Evolutionary conservation across 2,888 invertebrate genomes (phyloP).

Genomic region (Nebria brevicollis): DNA sequence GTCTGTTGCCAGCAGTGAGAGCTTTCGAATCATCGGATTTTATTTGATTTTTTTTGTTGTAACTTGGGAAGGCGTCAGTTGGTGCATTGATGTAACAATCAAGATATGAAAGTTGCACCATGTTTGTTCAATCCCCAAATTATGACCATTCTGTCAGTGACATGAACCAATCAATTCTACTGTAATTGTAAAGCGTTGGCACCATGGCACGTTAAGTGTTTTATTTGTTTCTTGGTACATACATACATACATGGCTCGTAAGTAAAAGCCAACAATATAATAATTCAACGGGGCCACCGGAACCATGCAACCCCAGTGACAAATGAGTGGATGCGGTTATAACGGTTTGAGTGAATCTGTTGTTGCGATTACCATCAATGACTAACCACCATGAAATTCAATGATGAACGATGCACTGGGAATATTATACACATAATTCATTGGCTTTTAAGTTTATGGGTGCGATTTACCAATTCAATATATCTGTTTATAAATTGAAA

Average conservation of each 20-base stretch:
- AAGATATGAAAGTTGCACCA: too few species aligned
- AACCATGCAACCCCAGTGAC: conserved; percentile 5
- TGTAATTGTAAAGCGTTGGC: too few species aligned
- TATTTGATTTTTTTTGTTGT: background rate
- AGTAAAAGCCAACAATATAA: background rate
- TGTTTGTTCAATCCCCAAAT: too few species aligned
- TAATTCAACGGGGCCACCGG: conserved; percentile 4
- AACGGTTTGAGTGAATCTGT: conserved; percentile 15
- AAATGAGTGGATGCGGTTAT: conserved; percentile 7
- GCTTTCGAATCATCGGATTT: conserved; percentile 9
- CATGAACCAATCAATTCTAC: too few species aligned
- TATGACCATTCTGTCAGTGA: too few species aligned
- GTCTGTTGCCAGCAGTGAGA: conserved; percentile 12
- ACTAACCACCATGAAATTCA: conserved; percentile 1
- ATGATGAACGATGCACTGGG: background rate
- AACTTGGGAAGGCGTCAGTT: conserved; percentile 4
- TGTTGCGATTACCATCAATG: conserved; percentile 13
- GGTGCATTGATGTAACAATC: conserved; percentile 4
- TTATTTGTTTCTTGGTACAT: too few species aligned
- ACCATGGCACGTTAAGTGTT: too few species aligned
- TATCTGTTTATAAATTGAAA: too few species aligned
- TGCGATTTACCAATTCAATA: background rate
- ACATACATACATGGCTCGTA: background rate
- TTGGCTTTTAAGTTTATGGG: background rate
- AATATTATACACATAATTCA: background rate